Base-by-base conservation (phyloP, 2,888 invertebrate genomes). In the Epinotia nisella region DNA sequence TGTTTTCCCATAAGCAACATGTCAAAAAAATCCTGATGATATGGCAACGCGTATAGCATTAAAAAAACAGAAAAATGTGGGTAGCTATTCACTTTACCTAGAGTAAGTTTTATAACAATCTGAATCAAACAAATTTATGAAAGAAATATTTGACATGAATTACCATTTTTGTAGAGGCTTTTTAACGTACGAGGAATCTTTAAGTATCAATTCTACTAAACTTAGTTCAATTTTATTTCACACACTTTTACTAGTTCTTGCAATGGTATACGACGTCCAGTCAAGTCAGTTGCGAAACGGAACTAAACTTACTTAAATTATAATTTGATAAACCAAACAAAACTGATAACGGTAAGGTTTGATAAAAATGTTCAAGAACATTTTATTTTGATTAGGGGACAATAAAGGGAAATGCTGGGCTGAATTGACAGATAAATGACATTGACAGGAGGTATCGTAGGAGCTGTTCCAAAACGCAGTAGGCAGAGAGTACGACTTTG, bases 311-410 rank as follows among this genome's bases (percentile, higher is more conserved):
- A 55, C 15, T 58, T 29, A 55, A 45, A 29, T 45, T 61, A 55
- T 19, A 61, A 53, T 45, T 62, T 62, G 71, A 69, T 73, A 64
- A 56, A 60, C 15, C n/a, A 21, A 69, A 58, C 41, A 69, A 62
- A 56, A 61, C 51, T 68, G 73, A 73, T 73, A 71, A 60, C 51
- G 11, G 45, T 21, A 61, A 58, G 51, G 51, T 24, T 58, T 64
- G 72, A 73, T 73, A 69, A 69, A 58, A 58, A 15, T 17, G 45
- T 62, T 62, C 71, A 67, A 73, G 58, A 58, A 39, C 71, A 24
- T 45, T 56, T 59, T 35, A 39, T 69, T 70, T 70, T 59, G 60
- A 53, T 53, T 60, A 39, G 10, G 35, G 21, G 21, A 15, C 21
- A 56, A 24, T 0, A 13, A 41, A 41, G 7, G 1, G 49, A 49